Evolutionary conservation across 2,797 vertebrate genomes (phyloP).

Genomic region (Siniperca scherzeri): DNA sequence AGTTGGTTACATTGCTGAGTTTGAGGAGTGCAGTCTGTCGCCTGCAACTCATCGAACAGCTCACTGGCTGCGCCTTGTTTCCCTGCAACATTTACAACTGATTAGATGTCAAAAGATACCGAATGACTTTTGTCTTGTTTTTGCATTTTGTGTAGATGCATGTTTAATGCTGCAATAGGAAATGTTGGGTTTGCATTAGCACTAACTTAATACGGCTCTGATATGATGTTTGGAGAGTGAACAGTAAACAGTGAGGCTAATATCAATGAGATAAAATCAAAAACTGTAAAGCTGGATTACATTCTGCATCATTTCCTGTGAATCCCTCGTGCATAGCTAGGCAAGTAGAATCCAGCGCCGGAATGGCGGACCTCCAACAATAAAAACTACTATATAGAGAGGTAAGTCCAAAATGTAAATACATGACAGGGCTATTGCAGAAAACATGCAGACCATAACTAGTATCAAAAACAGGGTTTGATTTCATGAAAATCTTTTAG

Average conservation of each 20-base stretch:
- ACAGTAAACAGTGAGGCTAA: background rate
- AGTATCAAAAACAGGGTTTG: background rate
- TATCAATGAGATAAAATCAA: too few relatives aligned
- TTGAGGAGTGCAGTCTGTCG: background rate
- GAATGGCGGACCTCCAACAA: background rate
- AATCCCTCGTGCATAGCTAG: too few relatives aligned
- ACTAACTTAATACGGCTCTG: background rate
- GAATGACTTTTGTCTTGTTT: background rate
- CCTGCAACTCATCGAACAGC: background rate
- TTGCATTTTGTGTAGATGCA: fast-evolving
- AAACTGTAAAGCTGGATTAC: too few relatives aligned
- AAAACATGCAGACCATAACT: background rate
- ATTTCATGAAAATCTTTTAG: background rate
- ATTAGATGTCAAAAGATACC: background rate
- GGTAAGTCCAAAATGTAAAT: background rate
- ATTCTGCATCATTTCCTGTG: too few relatives aligned
- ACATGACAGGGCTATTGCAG: background rate
- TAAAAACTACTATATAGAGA: background rate
- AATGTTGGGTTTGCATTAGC: background rate
- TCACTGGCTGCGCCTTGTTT: background rate
- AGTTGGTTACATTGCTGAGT: background rate
- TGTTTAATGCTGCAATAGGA: background rate
- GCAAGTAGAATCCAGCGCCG: too few relatives aligned
- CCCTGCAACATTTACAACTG: background rate
- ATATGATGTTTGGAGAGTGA: background rate